A percentile compares a stretch with the other conserved stretches of the same genome.
Evolutionary conservation across 2,888 invertebrate genomes (phyloP).

Genomic region (Phalangium opilio): DNA sequence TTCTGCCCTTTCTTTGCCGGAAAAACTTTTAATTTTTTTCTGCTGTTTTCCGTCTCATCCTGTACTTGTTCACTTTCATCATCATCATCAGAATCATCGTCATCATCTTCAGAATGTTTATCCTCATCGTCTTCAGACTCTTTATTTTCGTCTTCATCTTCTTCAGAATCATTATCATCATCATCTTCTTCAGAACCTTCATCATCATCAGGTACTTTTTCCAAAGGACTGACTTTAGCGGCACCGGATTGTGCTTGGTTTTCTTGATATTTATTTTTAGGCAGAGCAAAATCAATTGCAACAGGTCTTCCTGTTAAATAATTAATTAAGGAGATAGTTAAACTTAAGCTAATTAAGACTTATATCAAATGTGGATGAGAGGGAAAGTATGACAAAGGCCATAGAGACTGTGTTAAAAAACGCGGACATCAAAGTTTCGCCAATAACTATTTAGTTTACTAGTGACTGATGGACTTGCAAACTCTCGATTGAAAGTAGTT

Average conservation of each 20-base stretch:
- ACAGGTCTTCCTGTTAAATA: conserved; percentile 11
- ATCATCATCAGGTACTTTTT: background rate
- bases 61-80: conserved; percentile 28
- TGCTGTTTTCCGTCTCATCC: no score
- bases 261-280: conserved; percentile 4
- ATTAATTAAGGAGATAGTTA: no score
- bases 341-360: no score
- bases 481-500: no score
- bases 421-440: no score
- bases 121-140: conserved; percentile 19
- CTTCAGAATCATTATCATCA: conserved; percentile 3
- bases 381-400: no score
- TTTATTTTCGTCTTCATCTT: conserved; percentile 1
- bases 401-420: no score
- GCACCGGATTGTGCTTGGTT: background rate
- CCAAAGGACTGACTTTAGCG: background rate
- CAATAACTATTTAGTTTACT: no score
- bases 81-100: conserved; percentile 12
- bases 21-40: conserved; percentile 20
- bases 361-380: no score
- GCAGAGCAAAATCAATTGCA: conserved; percentile 15
- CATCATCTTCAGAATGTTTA: conserved; percentile 20
- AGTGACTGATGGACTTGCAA: no score
- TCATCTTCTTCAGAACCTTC: background rate
- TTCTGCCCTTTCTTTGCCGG: conserved; percentile 8